A percentile compares a stretch with the other conserved stretches of the same genome.
These are phyloP conservation scores for Muraenolepis orangiensis DNA, from an alignment of 2,797 vertebrate species.

Conservation along the genomic window DNA sequence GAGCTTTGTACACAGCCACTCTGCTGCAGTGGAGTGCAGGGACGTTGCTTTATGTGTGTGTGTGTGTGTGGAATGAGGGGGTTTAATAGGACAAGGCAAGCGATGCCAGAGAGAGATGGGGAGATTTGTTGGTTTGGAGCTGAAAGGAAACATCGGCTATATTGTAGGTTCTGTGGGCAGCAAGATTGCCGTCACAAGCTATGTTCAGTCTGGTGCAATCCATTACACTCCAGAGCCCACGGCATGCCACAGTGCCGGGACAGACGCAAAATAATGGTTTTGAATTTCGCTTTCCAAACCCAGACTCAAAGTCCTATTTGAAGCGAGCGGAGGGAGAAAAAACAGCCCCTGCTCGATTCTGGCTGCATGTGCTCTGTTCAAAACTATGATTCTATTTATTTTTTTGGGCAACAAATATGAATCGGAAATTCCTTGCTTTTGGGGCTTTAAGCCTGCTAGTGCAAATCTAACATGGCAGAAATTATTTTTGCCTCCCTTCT, in stretches of 20 bases:
- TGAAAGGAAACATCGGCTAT: slow-evolving; percentile 21
- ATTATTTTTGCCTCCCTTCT: not conserved
- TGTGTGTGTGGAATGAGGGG: not conserved
- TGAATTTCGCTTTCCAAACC: not conserved
- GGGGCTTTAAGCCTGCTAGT: not conserved
- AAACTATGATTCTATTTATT: too few relatives aligned
- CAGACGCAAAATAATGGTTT: not conserved
- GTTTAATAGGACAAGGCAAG: slow-evolving; percentile 43
- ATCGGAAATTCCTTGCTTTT: not conserved
- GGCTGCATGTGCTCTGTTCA: not conserved
- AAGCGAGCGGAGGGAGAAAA: not conserved
- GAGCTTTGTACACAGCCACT: slow-evolving; percentile 67
- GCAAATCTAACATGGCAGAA: not conserved
- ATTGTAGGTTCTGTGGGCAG: not conserved
- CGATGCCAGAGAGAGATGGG: slow-evolving; percentile 38
- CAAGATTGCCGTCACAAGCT: not conserved
- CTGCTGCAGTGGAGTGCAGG: slow-evolving; percentile 53
- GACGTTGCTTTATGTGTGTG: slow-evolving; percentile 46
- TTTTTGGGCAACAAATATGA: not conserved
- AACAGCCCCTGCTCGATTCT: not conserved
- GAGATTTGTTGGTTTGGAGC: slow-evolving; percentile 30
- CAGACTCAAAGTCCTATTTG: not conserved
- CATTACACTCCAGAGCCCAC: not conserved
- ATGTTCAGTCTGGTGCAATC: not conserved
- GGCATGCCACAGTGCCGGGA: not conserved